These are phyloP conservation scores for Meganola albula DNA, from an alignment of 2,888 invertebrate species.

Conservation along the genomic window DNA sequence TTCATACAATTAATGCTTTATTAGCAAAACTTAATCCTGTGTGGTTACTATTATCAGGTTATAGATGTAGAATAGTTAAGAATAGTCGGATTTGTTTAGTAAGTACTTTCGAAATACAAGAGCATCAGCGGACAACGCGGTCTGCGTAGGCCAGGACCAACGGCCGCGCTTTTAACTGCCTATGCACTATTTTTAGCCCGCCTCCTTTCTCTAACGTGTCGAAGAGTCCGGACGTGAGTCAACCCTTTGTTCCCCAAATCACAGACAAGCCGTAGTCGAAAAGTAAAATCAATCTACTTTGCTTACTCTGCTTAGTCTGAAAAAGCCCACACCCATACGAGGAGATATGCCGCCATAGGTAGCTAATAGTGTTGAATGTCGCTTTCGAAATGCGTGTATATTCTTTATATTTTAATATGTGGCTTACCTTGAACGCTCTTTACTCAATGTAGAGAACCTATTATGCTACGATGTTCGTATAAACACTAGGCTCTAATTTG, in stretches of 20 bases:
- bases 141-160: slow-evolving; percentile 59
- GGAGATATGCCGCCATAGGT: too few relatives aligned
- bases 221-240: slow-evolving; percentile 66
- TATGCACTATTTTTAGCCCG: slow-evolving; percentile 61
- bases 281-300: slow-evolving; percentile 35
- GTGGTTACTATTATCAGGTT: too few relatives aligned
- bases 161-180: slow-evolving; percentile 54
- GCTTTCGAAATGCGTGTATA: slow-evolving; percentile 57
- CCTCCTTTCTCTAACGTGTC: slow-evolving; percentile 59
- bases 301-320: slow-evolving; percentile 22
- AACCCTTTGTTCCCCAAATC: slow-evolving; percentile 63
- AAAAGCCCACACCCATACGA: slow-evolving; percentile 37
- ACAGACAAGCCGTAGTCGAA: slow-evolving; percentile 44
- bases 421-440: slow-evolving; percentile 60
- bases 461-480: slow-evolving; percentile 43
- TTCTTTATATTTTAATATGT: slow-evolving; percentile 61
- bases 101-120: too few relatives aligned
- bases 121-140: slow-evolving; percentile 42
- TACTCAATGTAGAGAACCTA: slow-evolving; percentile 61
- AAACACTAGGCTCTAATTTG: slow-evolving; percentile 50
- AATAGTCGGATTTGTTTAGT: too few relatives aligned
- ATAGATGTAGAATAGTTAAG: too few relatives aligned
- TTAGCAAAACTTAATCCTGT: slow-evolving; percentile 53
- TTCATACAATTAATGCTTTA: slow-evolving; percentile 55
- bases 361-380: slow-evolving; percentile 48